These are phyloP conservation scores for Lacanobia wlatinum DNA, from an alignment of 2,888 invertebrate genomes.

Conservation along the genomic window DNA sequence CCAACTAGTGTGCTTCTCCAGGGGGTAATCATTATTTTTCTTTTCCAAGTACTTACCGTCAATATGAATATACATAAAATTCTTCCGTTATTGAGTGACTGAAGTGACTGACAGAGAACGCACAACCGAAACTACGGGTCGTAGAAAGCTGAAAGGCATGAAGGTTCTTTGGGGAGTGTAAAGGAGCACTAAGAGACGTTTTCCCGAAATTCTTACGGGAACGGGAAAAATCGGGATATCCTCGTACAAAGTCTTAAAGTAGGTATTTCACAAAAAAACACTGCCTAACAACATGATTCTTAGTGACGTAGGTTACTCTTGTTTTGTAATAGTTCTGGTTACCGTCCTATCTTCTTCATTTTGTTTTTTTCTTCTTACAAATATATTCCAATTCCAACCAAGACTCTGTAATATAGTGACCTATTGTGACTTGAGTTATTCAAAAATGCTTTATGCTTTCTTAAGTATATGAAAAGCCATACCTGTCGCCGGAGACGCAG, in stretches of 20 bases:
- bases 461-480: slow-evolving; percentile 65
- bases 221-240: too few species aligned
- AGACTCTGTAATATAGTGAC: slow-evolving; percentile 43
- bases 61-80: too few species aligned
- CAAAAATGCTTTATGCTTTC: slow-evolving; percentile 57
- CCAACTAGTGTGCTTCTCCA: background rate
- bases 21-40: too few species aligned
- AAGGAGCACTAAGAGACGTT: too few species aligned
- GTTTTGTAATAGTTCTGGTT: background rate
- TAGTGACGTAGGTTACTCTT: background rate
- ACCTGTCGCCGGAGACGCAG: slow-evolving; percentile 67
- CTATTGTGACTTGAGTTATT: slow-evolving; percentile 51
- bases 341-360: background rate
- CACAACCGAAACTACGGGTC: too few species aligned
- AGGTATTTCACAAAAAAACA: background rate
- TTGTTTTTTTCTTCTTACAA: slow-evolving; percentile 1
- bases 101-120: too few species aligned
- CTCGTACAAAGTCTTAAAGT: too few species aligned
- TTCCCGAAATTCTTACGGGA: too few species aligned
- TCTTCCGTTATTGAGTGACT: too few species aligned
- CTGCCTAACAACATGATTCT: background rate
- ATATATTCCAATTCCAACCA: slow-evolving; percentile 31
- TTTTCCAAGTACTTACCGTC: too few species aligned
- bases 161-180: too few species aligned
- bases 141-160: too few species aligned